These are phyloP conservation scores for Brachyrhaphis roseni DNA, from an alignment of 2,797 vertebrate genomes.

Conservation along the genomic window DNA sequence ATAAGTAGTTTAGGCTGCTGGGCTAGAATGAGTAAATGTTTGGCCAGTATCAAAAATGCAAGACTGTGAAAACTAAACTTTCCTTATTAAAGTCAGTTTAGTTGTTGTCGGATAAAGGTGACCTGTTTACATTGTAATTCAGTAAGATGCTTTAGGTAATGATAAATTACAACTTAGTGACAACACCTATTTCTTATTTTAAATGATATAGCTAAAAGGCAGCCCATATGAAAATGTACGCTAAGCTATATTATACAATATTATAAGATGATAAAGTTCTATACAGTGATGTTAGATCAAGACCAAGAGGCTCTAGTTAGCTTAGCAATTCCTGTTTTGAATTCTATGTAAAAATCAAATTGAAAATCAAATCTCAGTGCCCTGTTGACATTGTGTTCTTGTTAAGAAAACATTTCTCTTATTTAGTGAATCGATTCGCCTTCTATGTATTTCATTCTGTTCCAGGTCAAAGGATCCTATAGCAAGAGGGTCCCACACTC, in stretches of 20 bases:
- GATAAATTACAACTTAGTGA: neutral
- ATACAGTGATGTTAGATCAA: neutral
- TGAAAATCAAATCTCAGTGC: neutral
- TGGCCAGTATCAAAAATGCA: neutral
- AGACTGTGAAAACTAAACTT: neutral
- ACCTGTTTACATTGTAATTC: neutral
- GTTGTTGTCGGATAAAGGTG: neutral
- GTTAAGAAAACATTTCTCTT: neutral
- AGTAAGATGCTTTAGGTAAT: neutral
- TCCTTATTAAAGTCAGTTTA: neutral
- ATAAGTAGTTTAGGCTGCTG: neutral
- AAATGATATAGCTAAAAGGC: neutral
- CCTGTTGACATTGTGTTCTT: neutral
- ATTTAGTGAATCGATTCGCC: neutral
- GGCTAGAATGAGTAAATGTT: neutral
- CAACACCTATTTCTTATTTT: neutral
- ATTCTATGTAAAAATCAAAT: neutral
- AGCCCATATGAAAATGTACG: neutral
- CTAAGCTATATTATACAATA: neutral
- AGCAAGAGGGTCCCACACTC: neutral
- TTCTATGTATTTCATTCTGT: neutral
- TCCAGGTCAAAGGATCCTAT: neutral
- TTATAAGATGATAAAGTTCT: neutral
- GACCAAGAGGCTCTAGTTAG: neutral
- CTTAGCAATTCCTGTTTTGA: neutral